These are phyloP conservation scores for Vannuccia rotundouncinata DNA, from an alignment of 2,888 invertebrate genomes.

Conservation along the genomic window DNA sequence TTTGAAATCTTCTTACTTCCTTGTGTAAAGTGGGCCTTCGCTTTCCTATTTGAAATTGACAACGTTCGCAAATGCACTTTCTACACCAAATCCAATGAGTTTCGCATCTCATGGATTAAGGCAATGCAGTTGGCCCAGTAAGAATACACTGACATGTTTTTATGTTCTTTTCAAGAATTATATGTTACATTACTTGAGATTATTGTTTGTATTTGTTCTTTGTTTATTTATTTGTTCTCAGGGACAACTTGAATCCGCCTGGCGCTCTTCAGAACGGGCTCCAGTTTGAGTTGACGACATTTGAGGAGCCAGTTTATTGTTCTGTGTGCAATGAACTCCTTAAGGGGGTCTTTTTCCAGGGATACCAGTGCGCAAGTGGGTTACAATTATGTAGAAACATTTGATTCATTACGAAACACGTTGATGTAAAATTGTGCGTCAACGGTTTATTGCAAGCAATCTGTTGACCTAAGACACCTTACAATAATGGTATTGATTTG, in stretches of 20 bases:
- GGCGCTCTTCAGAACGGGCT: slow-evolving; percentile 9
- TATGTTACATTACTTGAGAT: not conserved
- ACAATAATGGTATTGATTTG: too few relatives aligned
- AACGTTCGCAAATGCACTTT: not conserved
- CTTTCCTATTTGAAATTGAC: not conserved
- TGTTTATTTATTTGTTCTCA: not conserved
- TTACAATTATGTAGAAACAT: not conserved
- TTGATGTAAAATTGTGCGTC: too few relatives aligned
- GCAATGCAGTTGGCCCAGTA: not conserved
- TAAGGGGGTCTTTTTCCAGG: slow-evolving; percentile 27
- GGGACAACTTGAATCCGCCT: slow-evolving; percentile 19
- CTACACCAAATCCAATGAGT: not conserved
- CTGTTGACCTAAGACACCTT: too few relatives aligned
- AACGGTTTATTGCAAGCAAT: too few relatives aligned
- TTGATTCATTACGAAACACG: too few relatives aligned
- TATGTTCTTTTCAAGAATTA: not conserved
- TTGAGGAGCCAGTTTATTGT: slow-evolving; percentile 12
- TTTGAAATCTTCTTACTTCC: not conserved
- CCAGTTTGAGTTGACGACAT: slow-evolving; percentile 8
- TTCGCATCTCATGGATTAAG: not conserved
- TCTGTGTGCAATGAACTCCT: slow-evolving; percentile 25
- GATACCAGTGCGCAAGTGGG: slow-evolving; percentile 29
- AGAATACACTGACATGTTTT: not conserved
- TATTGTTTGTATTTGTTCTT: not conserved
- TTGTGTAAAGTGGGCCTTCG: not conserved